These are phyloP conservation scores for Disparrhopalites patrizii DNA, from an alignment of 2,888 invertebrate genomes.

Conservation along the genomic window DNA sequence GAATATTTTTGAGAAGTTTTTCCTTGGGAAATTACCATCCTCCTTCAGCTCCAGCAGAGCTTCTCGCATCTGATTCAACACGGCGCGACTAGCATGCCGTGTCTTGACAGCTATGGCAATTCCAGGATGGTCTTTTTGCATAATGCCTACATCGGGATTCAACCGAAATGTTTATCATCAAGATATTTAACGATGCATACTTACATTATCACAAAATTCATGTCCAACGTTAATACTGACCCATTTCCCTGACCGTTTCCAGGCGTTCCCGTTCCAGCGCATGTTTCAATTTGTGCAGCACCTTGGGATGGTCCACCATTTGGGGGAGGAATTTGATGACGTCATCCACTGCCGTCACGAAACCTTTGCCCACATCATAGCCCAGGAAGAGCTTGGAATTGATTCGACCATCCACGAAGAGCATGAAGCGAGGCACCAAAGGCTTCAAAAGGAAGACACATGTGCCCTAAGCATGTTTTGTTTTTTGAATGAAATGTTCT, in stretches of 20 bases:
- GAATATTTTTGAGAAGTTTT: not conserved
- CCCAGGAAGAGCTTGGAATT: constrained; percentile 59
- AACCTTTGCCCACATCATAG: constrained; percentile 64
- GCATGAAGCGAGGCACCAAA: constrained; percentile 56
- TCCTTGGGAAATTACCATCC: constrained; percentile 51
- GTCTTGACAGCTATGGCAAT: constrained; percentile 65
- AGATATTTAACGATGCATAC: too few relatives aligned
- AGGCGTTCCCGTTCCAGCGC: constrained; percentile 51
- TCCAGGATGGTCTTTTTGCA: constrained; percentile 60
- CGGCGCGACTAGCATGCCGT: constrained; percentile 60
- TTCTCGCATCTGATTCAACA: constrained; percentile 59
- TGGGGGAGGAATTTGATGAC: constrained; percentile 58
- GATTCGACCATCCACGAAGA: constrained; percentile 57
- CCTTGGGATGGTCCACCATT: constrained; percentile 52
- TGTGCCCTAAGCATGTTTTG: not conserved
- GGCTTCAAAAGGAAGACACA: constrained; percentile 49
- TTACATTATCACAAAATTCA: too few relatives aligned
- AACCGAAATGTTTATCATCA: not conserved
- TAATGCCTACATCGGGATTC: constrained; percentile 50
- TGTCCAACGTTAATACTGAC: too few relatives aligned
- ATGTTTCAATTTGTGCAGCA: constrained; percentile 49
- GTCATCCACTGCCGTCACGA: constrained; percentile 61
- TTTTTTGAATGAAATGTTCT: too few relatives aligned
- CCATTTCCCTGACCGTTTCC: constrained; percentile 56
- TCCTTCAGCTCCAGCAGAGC: constrained; percentile 58